Base-by-base conservation (phyloP, 1,140 invertebrate genomes). In the Drosophila watanabei region DNA sequence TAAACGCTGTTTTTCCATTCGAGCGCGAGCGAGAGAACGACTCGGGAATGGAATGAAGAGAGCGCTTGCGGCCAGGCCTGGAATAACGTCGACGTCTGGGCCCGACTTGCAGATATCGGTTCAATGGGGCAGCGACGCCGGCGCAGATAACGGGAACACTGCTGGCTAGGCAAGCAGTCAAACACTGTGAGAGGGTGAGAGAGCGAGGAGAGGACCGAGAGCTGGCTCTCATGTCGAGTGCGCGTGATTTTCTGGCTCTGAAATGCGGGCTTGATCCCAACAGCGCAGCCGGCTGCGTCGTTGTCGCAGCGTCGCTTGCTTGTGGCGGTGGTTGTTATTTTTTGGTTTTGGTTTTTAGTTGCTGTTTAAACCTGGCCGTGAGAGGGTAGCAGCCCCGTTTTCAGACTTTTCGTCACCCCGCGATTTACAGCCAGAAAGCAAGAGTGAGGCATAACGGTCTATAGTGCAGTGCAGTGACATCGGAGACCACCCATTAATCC, bases 321-420 rank as follows among this genome's bases (percentile, higher is more conserved):
- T 41, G 62, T 77, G 69, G 82, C 79, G 82, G 86, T 90, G 82
- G 86, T 91, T 90, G 87, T 87, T 83, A 81, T 91, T 80, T 86
- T 90, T 85, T 92, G 82, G 81, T 85, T 83, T 89, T 82, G 85
- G 75, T 85, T 89, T 92, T 92, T 89, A 92, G 82, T 92, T 76
- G 85, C 80, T 82, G 81, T 91, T 91, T 92, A 91, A 92, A 92
- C 91, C 90, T 92, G 91, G 91, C 90, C 80, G 91, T 92, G 91
- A 91, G 91, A 92, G 91, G 91, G 91, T 92, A 92, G 91, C 48
- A 79, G 75, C 75, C 79, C 72, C 81, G 68, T 78, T 35, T 48
- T 32, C 54, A 64, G 20, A 51, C 57, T 51, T 24, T 56, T 57
- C 20, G 20, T 59, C 66, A 56, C 54, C 65, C 51, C 69, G 43